Evolutionary conservation across 2,888 invertebrate species (phyloP), one percentile per base, ranked within the genome.

Genomic region (Eledona agricola): DNA sequence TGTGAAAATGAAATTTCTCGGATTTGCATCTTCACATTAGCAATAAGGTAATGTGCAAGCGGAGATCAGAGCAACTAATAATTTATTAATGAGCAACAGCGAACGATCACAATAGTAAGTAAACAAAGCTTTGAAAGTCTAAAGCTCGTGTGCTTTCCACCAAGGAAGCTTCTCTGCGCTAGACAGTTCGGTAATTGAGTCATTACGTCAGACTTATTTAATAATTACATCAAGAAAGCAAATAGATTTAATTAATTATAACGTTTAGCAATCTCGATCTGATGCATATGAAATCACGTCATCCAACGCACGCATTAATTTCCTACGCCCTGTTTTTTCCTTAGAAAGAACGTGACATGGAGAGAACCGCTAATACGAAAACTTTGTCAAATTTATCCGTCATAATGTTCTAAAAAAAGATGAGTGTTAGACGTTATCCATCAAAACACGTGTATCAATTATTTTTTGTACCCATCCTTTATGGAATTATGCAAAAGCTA

Each of bases 151-250:
- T 10, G 47, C 47, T 53, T 53, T 53, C 49, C 47, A 42, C 45
- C 42, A 37, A 38, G 45, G 34, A 50, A 45, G 45, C 50, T 52
- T 45, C 45, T 47, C 50, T 58, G 55, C 32, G 43, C 19, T 22
- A 56, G 58, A 58, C 58, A 56, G 54, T 40, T 56, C 45, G 20
- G 43, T 58, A 56, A 58, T 58, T 54, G 56, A 51, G 38, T 54
- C 50, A 29, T 49, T 53, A 49, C 35, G 35, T 53, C 31, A 42
- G 47, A 22, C 25, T 49, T 35, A 53, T 42, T 49, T 49, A 32
- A 34, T 45, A 22, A 49, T 52, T 51, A 47, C 34, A 45, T 7
- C 25, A 47, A 46, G 35, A 26, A 20, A 20, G 43, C 43, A 31
- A 20, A 43, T 43, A 43, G 10, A 32, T 43, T 43, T 43, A 31